These are phyloP conservation scores for Gymnodraco acuticeps DNA, from an alignment of 2,797 vertebrate species.

Conservation along the genomic window DNA sequence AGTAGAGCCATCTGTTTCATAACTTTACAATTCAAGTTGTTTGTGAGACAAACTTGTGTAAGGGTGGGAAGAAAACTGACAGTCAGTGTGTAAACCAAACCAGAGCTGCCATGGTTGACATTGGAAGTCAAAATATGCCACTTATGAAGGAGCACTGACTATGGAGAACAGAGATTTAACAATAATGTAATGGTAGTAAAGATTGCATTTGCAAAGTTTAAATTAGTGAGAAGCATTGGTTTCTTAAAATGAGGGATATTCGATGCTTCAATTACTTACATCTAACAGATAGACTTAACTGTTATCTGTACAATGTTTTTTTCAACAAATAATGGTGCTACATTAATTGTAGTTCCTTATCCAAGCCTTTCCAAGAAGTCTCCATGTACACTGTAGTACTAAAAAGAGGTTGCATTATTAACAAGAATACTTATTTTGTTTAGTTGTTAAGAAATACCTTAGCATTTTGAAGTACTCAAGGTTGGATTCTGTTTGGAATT, in stretches of 20 bases:
- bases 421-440: constrained; percentile 5
- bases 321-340: not conserved
- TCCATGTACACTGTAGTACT: not conserved
- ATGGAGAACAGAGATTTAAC: not conserved
- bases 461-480: constrained; percentile 7
- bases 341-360: not conserved
- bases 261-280: not conserved
- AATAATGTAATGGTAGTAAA: not conserved
- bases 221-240: not conserved
- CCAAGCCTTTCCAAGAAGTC: constrained; percentile 10
- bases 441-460: constrained; percentile 14
- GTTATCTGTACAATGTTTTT: not conserved
- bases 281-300: not conserved
- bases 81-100: constrained; percentile 16
- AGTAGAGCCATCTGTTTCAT: constrained; percentile 53
- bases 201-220: not conserved
- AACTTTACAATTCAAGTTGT: constrained; percentile 46
- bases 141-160: not conserved
- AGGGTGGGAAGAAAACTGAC: constrained; percentile 15
- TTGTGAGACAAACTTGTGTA: constrained; percentile 30
- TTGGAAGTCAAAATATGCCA: not conserved
- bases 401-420: not conserved
- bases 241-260: not conserved
- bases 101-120: not conserved
- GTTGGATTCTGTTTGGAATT: constrained; percentile 16